Base-by-base conservation (phyloP, 2,888 invertebrate genomes). In the Rhagium mordax region DNA sequence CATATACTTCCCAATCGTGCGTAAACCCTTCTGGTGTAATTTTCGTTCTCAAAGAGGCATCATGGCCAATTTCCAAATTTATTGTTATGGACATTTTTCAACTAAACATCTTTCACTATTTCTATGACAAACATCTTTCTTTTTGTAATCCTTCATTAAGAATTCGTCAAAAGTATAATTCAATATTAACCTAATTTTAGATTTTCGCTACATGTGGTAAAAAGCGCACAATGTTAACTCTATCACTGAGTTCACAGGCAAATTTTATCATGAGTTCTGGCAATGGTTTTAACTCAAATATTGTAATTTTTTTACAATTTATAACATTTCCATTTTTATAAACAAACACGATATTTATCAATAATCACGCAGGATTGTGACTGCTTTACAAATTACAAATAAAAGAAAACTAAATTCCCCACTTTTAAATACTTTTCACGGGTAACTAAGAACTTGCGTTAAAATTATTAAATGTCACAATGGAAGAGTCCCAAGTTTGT, bases 1-100 rank as follows among this genome's bases (percentile, higher is more conserved):
- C 96, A 89, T 95, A 98, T 67, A 98, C 94, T 88, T 96, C 96
- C 98, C 98, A 98, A 87, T 98, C 98, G 89, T 98, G 98, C 81
- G 98, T 98, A 87, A 96, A 98, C 59, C 97, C 98, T 86, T 97
- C 96, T 20, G 93, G 92, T 13, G 97, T 96, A 82, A 92, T 92
- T 86, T 95, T 95, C 67, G 93, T 92, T 84, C 95, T 93, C 81
- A 96, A 87, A 75, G 93, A 92, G 79, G 98, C 96, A 88, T 93
- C 92, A 89, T 98, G 98, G 79, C 98, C 98, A 87, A 98, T 94
- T 90, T 98, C 97, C 85, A 98, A 92, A 87, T 93, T 93, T 82
- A 97, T 95, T 86, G 93, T 92, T 79, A 94, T 91, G 84, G 92
- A 91, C 92, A 92, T 92, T 84, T 84, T 88, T 84, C 78, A 83